A percentile compares a stretch with the other conserved stretches of the same genome.
Conservation (phyloP, 2,888 invertebrate species). For the Carabus problematicus region DNA sequence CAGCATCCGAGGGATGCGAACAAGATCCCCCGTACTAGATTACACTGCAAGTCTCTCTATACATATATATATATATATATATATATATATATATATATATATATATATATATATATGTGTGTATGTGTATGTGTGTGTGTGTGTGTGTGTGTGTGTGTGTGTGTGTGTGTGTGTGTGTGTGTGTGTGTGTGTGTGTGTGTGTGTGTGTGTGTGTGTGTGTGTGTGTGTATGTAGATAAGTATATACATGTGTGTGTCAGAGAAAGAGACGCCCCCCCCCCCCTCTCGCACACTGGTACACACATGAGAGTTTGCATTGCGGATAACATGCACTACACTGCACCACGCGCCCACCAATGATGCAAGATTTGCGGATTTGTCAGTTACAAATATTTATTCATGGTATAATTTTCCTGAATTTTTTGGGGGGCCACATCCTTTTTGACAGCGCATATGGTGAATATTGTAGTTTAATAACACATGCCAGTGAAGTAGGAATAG, state of each 20-base stretch:
- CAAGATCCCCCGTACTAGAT: constrained; percentile 9
- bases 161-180: no score
- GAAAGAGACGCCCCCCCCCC: constrained; percentile 45
- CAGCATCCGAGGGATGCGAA: constrained; percentile 16
- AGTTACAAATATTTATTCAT: constrained; percentile 55
- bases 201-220: no score
- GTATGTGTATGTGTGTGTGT: no score
- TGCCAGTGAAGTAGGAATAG: no score
- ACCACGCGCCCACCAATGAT: constrained; percentile 44
- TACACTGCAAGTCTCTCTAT: background rate
- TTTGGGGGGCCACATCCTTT: constrained; percentile 54
- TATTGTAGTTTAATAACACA: no score
- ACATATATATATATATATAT: no score
- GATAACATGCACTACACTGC: constrained; percentile 53
- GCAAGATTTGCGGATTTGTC: constrained; percentile 56
- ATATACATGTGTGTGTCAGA: background rate
- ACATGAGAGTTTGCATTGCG: constrained; percentile 54
- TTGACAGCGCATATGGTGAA: background rate
- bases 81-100: no score
- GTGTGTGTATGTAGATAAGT: no score
- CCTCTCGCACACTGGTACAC: constrained; percentile 53
- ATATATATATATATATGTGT: no score
- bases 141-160: no score
- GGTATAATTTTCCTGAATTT: constrained; percentile 54
- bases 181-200: no score